phyloP scores from a whole-genome alignment of 2,113 vertebrate genomes.

The Psophia crepitans region DNA sequence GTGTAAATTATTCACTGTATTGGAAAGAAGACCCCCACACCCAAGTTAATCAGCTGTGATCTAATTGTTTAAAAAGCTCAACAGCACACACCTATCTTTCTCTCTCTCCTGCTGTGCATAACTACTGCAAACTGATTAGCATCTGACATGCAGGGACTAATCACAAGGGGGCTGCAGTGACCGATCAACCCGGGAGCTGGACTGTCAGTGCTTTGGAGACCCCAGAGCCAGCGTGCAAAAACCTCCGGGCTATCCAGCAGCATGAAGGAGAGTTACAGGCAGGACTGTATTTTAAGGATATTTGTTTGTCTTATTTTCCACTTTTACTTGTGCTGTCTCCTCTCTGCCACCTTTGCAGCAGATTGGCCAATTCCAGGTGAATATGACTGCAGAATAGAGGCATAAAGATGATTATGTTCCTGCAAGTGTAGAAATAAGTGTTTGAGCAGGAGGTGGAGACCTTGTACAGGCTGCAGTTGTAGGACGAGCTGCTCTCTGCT shows the following conservation, averaged over 20 bases:
- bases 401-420: background rate
- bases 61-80: background rate
- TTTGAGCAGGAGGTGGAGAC: background rate
- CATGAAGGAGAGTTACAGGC: background rate
- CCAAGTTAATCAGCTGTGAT: background rate
- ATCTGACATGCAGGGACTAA: background rate
- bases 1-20: background rate
- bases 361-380: background rate
- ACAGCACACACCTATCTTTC: background rate
- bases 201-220: background rate
- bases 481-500: background rate
- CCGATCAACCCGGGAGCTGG: background rate
- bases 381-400: background rate
- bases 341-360: background rate
- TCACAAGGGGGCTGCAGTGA: background rate
- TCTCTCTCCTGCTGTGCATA: background rate
- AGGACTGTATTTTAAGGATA: background rate
- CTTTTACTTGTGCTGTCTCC: background rate
- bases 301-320: background rate
- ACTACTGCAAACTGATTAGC: background rate
- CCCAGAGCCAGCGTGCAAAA: rapidly evolving
- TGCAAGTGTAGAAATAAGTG: background rate
- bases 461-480: background rate
- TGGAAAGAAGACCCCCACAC: background rate
- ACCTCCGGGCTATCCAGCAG: background rate